Evolutionary conservation across 2,113 vertebrate species (phyloP), one percentile per base, ranked within the genome.

Genomic region (Chamaetylas fuelleborni): DNA sequence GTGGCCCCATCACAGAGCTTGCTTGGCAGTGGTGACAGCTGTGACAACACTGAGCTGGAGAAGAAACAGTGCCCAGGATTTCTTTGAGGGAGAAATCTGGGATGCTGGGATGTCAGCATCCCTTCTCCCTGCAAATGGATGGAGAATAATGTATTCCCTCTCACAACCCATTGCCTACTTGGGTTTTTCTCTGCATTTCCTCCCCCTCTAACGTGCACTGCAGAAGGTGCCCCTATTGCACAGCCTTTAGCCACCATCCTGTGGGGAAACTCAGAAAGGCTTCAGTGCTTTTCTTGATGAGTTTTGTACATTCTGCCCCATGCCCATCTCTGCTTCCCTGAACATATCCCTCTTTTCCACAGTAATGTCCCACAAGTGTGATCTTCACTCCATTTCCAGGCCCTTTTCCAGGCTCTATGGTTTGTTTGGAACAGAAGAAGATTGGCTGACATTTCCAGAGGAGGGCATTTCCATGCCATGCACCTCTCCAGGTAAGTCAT

Each of bases 221-320:
- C 12, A 24, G 57, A 38, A 77, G 23, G 25, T 38, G 20, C 14
- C 38, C 28, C 40, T 11, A 1, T 18, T 42, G 26, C 61, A 57
- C 9, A 57, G 36, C 70, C 29, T 24, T 81, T 38, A 64, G 31
- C 22, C 53, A 25, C 34, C 42, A 8, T 36, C 5, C 0, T 1
- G 2, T 48, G 45, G 23, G 57, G n/a, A 85, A 87, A 12, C 4
- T 28, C 56, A 38, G 53, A 72, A 56, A 48, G 29, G 9, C n/a
- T 84, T 77, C 56, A 26, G 5, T n/a, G 36, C 4, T 78, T 80
- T 83, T 74, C 64, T 74, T 23, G 8, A 7, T 24, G n/a, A 60
- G 15, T 36, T 84, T n/a, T 67, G 0, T 28, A 10, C 2, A 48
- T 79, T 82, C 58, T 86, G 42, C 23, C 50, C 61, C 0, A 0